A percentile compares a stretch with the other conserved stretches of the same genome.
phyloP scores from a whole-genome alignment of 1,140 invertebrate genomes.

The Gryllus bimaculatus region DNA sequence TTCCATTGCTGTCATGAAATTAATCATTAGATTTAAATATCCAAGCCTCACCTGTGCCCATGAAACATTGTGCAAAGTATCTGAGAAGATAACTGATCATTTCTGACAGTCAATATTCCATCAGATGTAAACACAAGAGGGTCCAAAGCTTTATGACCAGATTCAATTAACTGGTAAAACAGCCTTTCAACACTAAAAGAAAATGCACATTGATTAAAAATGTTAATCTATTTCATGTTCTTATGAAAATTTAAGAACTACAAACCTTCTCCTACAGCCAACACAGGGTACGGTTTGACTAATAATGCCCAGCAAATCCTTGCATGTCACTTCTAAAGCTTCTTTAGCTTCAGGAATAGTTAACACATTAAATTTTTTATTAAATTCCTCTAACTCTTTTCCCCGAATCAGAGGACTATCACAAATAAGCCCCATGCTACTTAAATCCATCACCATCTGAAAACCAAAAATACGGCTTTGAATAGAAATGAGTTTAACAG shows the following conservation, averaged over 20 bases:
- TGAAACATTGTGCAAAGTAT: conserved; percentile 72
- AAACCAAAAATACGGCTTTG: conserved; percentile 27
- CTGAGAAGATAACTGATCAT: conserved; percentile 64
- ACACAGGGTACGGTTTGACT: conserved; percentile 86
- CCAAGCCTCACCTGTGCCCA: conserved; percentile 62
- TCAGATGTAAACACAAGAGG: conserved; percentile 60
- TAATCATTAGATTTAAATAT: too few relatives aligned
- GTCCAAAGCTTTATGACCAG: conserved; percentile 72
- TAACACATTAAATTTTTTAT: conserved; percentile 67
- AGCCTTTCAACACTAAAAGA: conserved; percentile 72
- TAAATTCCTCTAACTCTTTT: conserved; percentile 74
- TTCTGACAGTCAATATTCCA: conserved; percentile 62
- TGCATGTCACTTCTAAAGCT: conserved; percentile 72
- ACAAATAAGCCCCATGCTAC: conserved; percentile 65
- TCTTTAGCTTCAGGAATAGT: conserved; percentile 64
- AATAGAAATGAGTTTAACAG: neutral
- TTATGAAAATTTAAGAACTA: neutral
- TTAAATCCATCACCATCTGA: conserved; percentile 87
- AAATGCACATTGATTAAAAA: conserved; percentile 24
- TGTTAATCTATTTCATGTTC: neutral
- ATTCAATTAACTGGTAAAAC: conserved; percentile 70
- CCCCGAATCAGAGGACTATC: conserved; percentile 64
- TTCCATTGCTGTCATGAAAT: too few relatives aligned
- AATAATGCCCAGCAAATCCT: conserved; percentile 70
- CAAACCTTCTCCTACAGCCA: conserved; percentile 77